Conservation (phyloP, 2,797 vertebrate genomes). For the Chrosomus eos region DNA sequence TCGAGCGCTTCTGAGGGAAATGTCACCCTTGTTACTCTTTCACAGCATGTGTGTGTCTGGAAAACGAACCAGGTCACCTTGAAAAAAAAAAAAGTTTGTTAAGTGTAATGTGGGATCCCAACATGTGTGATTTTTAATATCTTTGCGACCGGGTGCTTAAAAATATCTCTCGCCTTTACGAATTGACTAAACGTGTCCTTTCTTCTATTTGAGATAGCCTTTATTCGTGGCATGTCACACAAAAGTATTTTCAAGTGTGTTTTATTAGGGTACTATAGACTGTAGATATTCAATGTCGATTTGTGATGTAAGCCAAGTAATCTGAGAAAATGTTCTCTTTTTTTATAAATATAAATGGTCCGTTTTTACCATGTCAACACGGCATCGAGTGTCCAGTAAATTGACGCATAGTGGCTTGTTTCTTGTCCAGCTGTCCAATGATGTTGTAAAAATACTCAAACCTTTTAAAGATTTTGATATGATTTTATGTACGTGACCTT, state of each 20-base stretch:
- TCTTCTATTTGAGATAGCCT: constrained; percentile 62
- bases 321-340: constrained; percentile 62
- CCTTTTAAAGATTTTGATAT: constrained; percentile 80
- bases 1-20: constrained; percentile 26
- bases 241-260: constrained; percentile 76
- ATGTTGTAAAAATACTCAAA: constrained; percentile 66
- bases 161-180: constrained; percentile 68
- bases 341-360: constrained; percentile 60
- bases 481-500: constrained; percentile 84
- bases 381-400: constrained; percentile 73
- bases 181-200: constrained; percentile 66
- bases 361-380: constrained; percentile 64
- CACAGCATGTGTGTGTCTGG: constrained; percentile 64
- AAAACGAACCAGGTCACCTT: constrained; percentile 58
- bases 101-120: constrained; percentile 70
- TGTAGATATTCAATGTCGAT: constrained; percentile 79
- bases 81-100: constrained; percentile 63
- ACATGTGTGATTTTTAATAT: constrained; percentile 68
- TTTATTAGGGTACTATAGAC: constrained; percentile 76
- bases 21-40: constrained; percentile 39
- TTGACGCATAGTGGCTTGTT: constrained; percentile 74
- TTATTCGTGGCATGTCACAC: constrained; percentile 81
- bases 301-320: constrained; percentile 81
- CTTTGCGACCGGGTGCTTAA: constrained; percentile 71
- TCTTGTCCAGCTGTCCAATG: constrained; percentile 74